A percentile compares a stretch with the other conserved stretches of the same genome.
phyloP scores from a whole-genome alignment of 2,888 invertebrate genomes.

The Carabus problematicus region DNA sequence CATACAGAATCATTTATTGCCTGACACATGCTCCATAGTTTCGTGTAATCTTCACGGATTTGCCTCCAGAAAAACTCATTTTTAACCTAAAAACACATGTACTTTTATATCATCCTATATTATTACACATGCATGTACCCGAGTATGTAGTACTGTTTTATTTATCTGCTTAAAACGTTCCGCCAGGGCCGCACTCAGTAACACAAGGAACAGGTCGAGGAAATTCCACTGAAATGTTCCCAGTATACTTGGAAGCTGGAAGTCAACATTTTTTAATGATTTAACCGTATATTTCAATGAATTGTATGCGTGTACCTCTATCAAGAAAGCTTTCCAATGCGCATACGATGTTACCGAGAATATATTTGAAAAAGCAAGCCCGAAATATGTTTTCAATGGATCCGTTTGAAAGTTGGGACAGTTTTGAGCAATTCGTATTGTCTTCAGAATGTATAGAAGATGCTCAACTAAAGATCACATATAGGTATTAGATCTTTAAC shows the following conservation, averaged over 20 bases:
- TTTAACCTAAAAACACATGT: conserved; percentile 7
- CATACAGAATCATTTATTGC: conserved; percentile 68
- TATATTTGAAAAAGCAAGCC: conserved; percentile 1
- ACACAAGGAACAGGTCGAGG: conserved; percentile 71
- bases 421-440: conserved; percentile 1
- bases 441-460: conserved; percentile 4
- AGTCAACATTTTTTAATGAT: too few species aligned
- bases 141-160: conserved; percentile 1
- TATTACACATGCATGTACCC: conserved; percentile 19
- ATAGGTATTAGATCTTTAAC: background rate
- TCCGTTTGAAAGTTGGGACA: conserved; percentile 15
- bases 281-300: too few species aligned
- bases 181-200: conserved; percentile 70
- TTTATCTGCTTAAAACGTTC: conserved; percentile 64
- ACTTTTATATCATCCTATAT: background rate
- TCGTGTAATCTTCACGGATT: conserved; percentile 70
- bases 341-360: conserved; percentile 20
- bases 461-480: conserved; percentile 7
- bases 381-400: conserved; percentile 19
- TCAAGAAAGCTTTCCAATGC: conserved; percentile 21
- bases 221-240: conserved; percentile 73
- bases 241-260: conserved; percentile 60
- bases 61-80: conserved; percentile 69
- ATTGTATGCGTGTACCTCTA: conserved; percentile 4
- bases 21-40: conserved; percentile 67